Conservation (phyloP, 2,797 vertebrate genomes). For the Aeoliscus strigatus region DNA sequence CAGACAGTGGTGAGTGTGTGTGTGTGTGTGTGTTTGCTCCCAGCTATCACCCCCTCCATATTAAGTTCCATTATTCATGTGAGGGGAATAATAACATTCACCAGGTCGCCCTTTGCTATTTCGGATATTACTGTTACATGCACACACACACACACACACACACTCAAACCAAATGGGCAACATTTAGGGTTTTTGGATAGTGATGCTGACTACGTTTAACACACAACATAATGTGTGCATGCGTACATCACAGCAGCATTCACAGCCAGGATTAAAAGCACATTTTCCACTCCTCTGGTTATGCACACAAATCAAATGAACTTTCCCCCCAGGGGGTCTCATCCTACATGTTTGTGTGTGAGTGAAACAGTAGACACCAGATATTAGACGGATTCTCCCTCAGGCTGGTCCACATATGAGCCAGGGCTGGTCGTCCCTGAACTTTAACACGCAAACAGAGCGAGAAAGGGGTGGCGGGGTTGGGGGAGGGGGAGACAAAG, state of each 20-base stretch:
- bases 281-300: neutral
- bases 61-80: slow-evolving; percentile 77
- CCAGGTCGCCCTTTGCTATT: slow-evolving; percentile 49
- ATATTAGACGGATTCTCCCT: slow-evolving; percentile 43
- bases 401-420: slow-evolving; percentile 43
- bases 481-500: slow-evolving; percentile 27
- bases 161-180: neutral
- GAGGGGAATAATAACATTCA: slow-evolving; percentile 63
- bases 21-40: slow-evolving; percentile 35
- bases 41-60: slow-evolving; percentile 61
- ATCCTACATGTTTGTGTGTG: slow-evolving; percentile 10
- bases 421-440: slow-evolving; percentile 16
- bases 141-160: slow-evolving; percentile 4
- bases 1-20: slow-evolving; percentile 21
- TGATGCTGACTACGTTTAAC: no score
- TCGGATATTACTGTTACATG: slow-evolving; percentile 62
- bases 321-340: slow-evolving; percentile 7
- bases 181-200: no score
- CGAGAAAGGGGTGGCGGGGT: no score
- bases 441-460: slow-evolving; percentile 35
- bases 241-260: neutral
- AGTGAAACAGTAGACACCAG: slow-evolving; percentile 27
- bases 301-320: neutral
- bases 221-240: neutral
- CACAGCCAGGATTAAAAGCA: slow-evolving; percentile 2